Evolutionary conservation across 2,888 invertebrate genomes (phyloP).

Genomic region (Hypomecis punctinalis): DNA sequence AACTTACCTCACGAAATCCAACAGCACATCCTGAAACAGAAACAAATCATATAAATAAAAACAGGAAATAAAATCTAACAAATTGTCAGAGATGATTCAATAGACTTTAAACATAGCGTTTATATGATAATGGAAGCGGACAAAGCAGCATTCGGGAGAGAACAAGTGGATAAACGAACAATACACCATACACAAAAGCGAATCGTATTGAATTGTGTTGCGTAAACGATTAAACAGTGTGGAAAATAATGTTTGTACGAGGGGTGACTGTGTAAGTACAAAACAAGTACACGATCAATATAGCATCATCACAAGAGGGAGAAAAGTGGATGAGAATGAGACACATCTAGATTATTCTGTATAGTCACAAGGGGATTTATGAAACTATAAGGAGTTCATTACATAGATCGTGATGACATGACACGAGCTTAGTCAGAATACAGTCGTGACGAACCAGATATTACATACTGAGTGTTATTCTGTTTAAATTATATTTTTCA

Average conservation of each 20-base stretch:
- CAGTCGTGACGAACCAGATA: too few relatives aligned
- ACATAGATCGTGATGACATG: too few relatives aligned
- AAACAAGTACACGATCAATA: slow-evolving; percentile 28
- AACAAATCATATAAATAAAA: slow-evolving; percentile 34
- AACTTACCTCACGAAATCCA: slow-evolving; percentile 42
- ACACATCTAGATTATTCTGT: slow-evolving; percentile 1
- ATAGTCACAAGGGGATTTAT: too few relatives aligned
- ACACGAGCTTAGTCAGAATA: too few relatives aligned
- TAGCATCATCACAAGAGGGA: slow-evolving; percentile 30
- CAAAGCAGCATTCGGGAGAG: slow-evolving; percentile 9
- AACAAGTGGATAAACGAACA: slow-evolving; percentile 23
- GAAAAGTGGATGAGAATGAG: slow-evolving; percentile 1
- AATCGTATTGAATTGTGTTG: slow-evolving; percentile 29
- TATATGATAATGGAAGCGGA: slow-evolving; percentile 6
- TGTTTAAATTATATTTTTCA: too few relatives aligned
- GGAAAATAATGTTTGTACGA: slow-evolving; percentile 27
- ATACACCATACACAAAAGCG: slow-evolving; percentile 16
- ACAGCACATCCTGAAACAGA: slow-evolving; percentile 55
- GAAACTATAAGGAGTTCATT: too few relatives aligned
- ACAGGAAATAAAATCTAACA: slow-evolving; percentile 21
- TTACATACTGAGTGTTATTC: too few relatives aligned
- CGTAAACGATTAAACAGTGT: slow-evolving; percentile 30
- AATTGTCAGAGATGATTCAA: slow-evolving; percentile 18
- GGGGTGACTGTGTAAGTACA: slow-evolving; percentile 28
- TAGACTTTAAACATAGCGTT: slow-evolving; percentile 13